These are phyloP conservation scores for Enteromius fasciolatus DNA, from an alignment of 2,797 vertebrate genomes.

Conservation along the genomic window DNA sequence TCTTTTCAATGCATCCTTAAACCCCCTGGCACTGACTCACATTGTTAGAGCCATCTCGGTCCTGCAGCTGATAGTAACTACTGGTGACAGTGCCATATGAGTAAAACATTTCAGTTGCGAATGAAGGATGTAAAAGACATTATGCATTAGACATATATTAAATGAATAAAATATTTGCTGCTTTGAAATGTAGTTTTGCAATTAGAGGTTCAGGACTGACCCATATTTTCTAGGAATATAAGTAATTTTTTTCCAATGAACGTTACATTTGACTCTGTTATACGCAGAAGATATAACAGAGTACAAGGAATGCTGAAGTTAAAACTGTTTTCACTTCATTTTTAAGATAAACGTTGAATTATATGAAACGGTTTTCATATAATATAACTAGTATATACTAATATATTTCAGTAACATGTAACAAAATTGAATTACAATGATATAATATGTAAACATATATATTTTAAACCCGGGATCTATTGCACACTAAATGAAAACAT, in stretches of 20 bases:
- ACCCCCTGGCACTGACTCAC: slow-evolving; percentile 1
- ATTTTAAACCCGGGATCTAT: not conserved
- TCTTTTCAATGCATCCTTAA: slow-evolving; percentile 12
- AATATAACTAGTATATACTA: not conserved
- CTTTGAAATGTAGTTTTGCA: not conserved
- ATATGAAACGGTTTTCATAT: not conserved
- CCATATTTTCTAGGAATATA: not conserved
- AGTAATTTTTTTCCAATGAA: not conserved
- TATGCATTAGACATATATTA: not conserved
- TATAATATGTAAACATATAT: not conserved
- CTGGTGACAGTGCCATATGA: slow-evolving; percentile 13
- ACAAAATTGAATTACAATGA: not conserved
- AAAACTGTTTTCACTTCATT: not conserved
- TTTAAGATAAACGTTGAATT: not conserved
- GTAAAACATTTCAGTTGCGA: not conserved
- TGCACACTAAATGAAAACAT: not conserved
- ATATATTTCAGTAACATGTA: not conserved
- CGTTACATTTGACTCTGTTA: not conserved
- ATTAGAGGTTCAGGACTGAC: not conserved
- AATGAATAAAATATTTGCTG: not conserved
- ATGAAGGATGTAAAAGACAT: no score
- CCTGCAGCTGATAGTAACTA: not conserved
- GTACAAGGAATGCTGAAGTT: not conserved
- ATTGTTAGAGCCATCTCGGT: not conserved
- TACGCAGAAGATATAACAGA: not conserved